These are phyloP conservation scores for Metellina segmentata DNA, from an alignment of 2,888 invertebrate species.

Conservation along the genomic window DNA sequence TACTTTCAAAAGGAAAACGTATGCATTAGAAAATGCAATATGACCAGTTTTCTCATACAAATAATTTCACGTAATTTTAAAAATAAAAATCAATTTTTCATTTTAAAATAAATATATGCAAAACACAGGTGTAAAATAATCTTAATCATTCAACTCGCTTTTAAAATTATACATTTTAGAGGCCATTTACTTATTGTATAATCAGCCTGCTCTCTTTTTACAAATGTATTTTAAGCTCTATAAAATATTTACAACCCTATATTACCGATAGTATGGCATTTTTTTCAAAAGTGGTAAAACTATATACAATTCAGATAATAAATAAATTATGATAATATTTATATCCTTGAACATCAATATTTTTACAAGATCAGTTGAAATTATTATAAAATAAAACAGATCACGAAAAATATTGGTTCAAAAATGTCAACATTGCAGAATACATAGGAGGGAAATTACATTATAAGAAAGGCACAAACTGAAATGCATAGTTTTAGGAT, in stretches of 20 bases:
- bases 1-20: not conserved
- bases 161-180: conserved; percentile 21
- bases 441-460: not conserved
- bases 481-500: not conserved
- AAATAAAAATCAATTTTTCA: not conserved
- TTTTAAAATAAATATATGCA: conserved; percentile 19
- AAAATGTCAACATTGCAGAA: not conserved
- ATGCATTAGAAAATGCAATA: not conserved
- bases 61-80: not conserved
- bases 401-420: not conserved
- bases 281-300: conserved; percentile 10
- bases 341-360: conserved; percentile 32
- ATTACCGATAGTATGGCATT: conserved; percentile 20
- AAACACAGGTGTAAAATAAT: not conserved
- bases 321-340: conserved; percentile 47
- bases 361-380: conserved; percentile 30
- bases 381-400: not conserved
- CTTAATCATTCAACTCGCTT: not conserved
- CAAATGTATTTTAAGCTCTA: conserved; percentile 60
- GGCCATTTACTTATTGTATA: not conserved
- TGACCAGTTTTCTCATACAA: not conserved
- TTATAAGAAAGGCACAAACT: not conserved
- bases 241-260: conserved; percentile 55
- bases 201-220: conserved; percentile 23
- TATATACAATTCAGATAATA: conserved; percentile 59